Percentiles rank a stretch among this genome's conserved stretches.
These are phyloP conservation scores for Cebus imitator DNA, from an alignment of 2,113 vertebrate species.

Conservation along the genomic window DNA sequence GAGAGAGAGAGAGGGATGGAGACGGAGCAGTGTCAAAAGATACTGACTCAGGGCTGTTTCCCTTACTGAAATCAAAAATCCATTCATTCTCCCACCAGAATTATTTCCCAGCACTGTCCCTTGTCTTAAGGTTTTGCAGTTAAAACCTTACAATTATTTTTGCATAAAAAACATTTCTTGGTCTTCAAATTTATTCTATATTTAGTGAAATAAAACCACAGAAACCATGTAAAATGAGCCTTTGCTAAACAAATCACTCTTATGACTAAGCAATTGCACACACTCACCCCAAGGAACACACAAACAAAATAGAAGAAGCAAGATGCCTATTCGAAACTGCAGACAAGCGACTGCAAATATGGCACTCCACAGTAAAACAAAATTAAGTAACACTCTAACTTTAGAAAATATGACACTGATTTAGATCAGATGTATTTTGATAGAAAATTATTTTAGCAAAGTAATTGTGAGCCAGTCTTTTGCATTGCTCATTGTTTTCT, in stretches of 20 bases:
- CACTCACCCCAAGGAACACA: conserved; percentile 44
- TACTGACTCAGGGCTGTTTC: background rate
- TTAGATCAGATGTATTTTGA: conserved; percentile 11
- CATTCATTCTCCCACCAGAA: conserved; percentile 36
- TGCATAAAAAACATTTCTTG: conserved; percentile 35
- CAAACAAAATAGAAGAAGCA: conserved; percentile 39
- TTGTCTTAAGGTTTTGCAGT: conserved; percentile 54
- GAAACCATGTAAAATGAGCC: conserved; percentile 28
- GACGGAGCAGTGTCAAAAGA: background rate
- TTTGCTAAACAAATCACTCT: conserved; percentile 73
- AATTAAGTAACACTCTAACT: conserved; percentile 43
- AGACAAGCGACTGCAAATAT: conserved; percentile 17
- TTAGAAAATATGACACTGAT: conserved; percentile 42
- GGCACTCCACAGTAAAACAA: conserved; percentile 28
- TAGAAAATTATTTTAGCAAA: conserved; percentile 57
- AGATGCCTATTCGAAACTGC: conserved; percentile 43
- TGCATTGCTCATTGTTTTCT: background rate
- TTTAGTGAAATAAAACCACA: conserved; percentile 61
- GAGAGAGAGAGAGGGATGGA: background rate
- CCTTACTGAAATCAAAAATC: conserved; percentile 50
- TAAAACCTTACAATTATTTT: conserved; percentile 68
- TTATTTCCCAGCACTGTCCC: background rate
- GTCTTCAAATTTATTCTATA: conserved; percentile 55
- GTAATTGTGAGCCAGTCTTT: background rate
- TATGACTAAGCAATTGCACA: conserved; percentile 51